Evolutionary conservation across 2,797 vertebrate genomes (phyloP).

Genomic region (Enoplosus armatus): DNA sequence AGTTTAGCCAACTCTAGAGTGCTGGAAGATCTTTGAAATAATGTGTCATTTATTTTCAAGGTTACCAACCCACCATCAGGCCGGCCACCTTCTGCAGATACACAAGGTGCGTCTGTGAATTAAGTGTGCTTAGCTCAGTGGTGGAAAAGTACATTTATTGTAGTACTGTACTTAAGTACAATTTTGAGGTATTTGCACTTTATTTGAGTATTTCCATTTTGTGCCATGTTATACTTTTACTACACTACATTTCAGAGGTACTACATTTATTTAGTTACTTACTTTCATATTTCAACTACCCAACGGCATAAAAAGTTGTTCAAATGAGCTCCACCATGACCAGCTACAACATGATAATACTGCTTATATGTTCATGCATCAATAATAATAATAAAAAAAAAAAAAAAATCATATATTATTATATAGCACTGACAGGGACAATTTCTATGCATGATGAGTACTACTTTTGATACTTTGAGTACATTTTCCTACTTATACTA

Average conservation of each 20-base stretch:
- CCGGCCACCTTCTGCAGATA: slow-evolving; percentile 16
- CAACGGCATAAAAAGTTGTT: neutral
- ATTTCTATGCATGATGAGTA: neutral
- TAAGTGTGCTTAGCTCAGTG: neutral
- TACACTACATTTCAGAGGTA: neutral
- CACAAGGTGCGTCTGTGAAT: slow-evolving; percentile 57
- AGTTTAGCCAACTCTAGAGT: neutral
- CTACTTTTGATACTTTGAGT: neutral
- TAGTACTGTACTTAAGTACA: neutral
- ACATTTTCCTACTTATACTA: neutral
- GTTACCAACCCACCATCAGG: slow-evolving; percentile 28
- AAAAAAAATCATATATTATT: neutral
- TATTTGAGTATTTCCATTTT: neutral
- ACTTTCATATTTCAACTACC: neutral
- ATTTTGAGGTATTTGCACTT: neutral
- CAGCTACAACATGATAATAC: neutral
- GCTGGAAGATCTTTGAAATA: neutral
- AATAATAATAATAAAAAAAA: neutral
- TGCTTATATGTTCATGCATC: neutral
- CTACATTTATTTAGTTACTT: neutral
- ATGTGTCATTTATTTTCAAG: slow-evolving; percentile 46
- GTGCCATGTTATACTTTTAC: neutral
- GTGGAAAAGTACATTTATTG: neutral
- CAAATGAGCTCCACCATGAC: neutral
- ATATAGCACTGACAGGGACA: neutral